Evolutionary conservation across 2,797 vertebrate species (phyloP), one percentile per base, ranked within the genome.

Genomic region (Enoplosus armatus): DNA sequence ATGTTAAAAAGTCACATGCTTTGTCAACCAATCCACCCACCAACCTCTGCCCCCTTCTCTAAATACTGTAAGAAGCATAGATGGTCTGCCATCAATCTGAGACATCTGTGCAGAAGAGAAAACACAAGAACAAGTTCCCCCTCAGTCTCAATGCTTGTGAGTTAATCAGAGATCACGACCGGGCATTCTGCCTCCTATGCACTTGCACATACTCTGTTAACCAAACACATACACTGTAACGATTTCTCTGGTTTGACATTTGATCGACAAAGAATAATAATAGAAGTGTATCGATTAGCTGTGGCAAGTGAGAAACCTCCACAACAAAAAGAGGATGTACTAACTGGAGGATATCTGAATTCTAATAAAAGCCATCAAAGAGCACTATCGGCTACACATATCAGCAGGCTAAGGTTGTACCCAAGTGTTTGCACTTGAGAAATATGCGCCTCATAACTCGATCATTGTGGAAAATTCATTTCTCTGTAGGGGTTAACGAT

Each of bases 321-420:
- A 29, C 39, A 59, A 68, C 35, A 63, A 43, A 50, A 29, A 31
- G 20, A 53, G 35, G 20, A 48, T 47, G 59, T 33, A 63, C 24
- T 54, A 80, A 74, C 43, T 33, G 56, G 20, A 74, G 9, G 11
- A 47, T 68, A 74, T 77, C 58, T 54, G 37, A 63, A 74, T 79
- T 56, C 48, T 75, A 79, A 63, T 73, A 59, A 79, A 82, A 71
- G 31, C 20, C 43, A 66, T 70, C 29, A 76, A 66, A 77, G 63
- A 22, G 3, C 5, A 33, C 35, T 33, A 37, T 14, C 64, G 65
- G 31, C 59, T 47, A 22, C 60, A 79, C 67, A 8, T 33, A 72
- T 72, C 64, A 82, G 62, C 26, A 37, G 54, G 33, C 56, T 72
- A 31, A 72, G 37, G 33, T 35, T 26, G 37, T 58, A 18, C 41